These are phyloP conservation scores for Mellilla xanthometata DNA, from an alignment of 2,888 invertebrate species.

Conservation along the genomic window DNA sequence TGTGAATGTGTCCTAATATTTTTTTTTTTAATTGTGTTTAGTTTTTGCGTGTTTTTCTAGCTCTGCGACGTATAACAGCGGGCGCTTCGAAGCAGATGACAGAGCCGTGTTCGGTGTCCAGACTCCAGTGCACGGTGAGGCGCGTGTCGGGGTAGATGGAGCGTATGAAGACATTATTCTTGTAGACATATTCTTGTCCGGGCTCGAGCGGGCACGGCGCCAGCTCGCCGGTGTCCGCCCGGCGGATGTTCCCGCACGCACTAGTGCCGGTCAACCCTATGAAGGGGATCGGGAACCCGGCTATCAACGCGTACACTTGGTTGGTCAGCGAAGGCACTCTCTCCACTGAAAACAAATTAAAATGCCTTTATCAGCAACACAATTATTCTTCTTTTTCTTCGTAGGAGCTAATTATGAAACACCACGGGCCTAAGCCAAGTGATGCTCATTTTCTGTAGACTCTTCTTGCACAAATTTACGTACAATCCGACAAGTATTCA, in stretches of 20 bases:
- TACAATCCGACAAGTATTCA: too few species aligned
- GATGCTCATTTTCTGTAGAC: too few species aligned
- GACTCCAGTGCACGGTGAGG: slow-evolving; percentile 84
- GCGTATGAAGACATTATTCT: slow-evolving; percentile 77
- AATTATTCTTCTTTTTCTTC: too few species aligned
- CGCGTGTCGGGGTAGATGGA: slow-evolving; percentile 70
- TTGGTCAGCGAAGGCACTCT: slow-evolving; percentile 61
- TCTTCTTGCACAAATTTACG: too few species aligned
- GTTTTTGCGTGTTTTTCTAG: not conserved
- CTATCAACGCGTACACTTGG: slow-evolving; percentile 74
- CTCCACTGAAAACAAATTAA: too few species aligned
- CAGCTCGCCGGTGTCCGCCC: slow-evolving; percentile 58
- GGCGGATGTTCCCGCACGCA: slow-evolving; percentile 74
- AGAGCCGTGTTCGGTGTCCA: slow-evolving; percentile 67
- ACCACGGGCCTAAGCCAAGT: too few species aligned
- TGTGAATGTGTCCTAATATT: too few species aligned
- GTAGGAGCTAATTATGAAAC: too few species aligned
- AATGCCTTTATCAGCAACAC: slow-evolving; percentile 32
- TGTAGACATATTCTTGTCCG: slow-evolving; percentile 86
- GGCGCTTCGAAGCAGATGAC: slow-evolving; percentile 86
- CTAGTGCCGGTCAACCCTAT: slow-evolving; percentile 84
- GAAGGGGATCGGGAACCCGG: slow-evolving; percentile 86
- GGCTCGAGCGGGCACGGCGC: slow-evolving; percentile 85
- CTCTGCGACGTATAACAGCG: slow-evolving; percentile 46
- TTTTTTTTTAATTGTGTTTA: too few species aligned